Evolutionary conservation across 2,797 vertebrate species (phyloP).

Genomic region (Bryconaethiops microstoma): DNA sequence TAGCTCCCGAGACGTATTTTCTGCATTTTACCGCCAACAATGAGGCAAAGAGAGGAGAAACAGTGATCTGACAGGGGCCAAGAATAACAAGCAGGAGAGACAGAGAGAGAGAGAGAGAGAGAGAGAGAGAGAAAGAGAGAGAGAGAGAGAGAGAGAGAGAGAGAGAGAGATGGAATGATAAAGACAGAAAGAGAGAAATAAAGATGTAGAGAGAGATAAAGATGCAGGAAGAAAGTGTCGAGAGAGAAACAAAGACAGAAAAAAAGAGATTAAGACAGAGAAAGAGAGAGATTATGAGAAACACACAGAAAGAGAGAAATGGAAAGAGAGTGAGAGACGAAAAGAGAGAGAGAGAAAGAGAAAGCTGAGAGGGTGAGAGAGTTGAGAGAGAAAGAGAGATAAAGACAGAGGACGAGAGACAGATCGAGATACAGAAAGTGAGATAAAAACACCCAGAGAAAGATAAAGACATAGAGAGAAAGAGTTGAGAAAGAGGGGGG

Average conservation of each 20-base stretch:
- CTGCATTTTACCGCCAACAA: slow-evolving; percentile 7
- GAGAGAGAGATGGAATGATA: slow-evolving; percentile 21
- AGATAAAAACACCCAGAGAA: too few species aligned
- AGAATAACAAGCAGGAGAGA: background rate
- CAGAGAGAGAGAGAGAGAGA: background rate
- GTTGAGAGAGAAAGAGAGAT: background rate
- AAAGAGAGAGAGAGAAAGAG: background rate
- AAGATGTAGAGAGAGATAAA: too few species aligned
- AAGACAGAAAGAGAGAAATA: too few species aligned
- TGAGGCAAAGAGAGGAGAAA: background rate
- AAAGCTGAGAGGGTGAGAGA: slow-evolving; percentile 3
- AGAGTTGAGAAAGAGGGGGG: too few species aligned
- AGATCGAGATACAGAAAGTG: too few species aligned
- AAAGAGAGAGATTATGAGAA: too few species aligned
- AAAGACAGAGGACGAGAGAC: too few species aligned
- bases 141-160: background rate
- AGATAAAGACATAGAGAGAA: too few species aligned
- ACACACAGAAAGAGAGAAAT: background rate
- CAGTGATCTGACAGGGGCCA: background rate
- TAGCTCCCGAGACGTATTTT: slow-evolving; percentile 25
- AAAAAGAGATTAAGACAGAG: too few species aligned
- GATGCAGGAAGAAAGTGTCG: too few species aligned
- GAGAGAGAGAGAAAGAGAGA: background rate
- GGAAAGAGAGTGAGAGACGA: background rate
- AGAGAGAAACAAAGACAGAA: too few species aligned